Conservation (phyloP, 2,888 invertebrate genomes). For the Phyllotreta cruciferae region DNA sequence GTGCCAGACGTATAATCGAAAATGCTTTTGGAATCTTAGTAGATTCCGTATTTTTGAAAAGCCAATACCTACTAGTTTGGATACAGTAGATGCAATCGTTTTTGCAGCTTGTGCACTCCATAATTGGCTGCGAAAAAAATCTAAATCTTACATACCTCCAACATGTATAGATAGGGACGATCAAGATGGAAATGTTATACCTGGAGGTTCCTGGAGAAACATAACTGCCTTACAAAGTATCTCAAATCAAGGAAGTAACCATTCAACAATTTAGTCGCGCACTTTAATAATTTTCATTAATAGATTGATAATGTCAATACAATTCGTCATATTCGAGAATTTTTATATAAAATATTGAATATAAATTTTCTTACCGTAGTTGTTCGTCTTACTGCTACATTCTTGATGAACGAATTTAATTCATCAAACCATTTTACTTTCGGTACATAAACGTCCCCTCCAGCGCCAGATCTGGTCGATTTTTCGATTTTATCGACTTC, state of each 20-base stretch:
- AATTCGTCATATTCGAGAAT: constrained; percentile 2
- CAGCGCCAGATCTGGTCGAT: too few relatives aligned
- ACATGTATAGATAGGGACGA: constrained; percentile 15
- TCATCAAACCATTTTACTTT: constrained; percentile 9
- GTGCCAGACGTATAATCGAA: constrained; percentile 45
- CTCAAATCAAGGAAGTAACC: constrained; percentile 6
- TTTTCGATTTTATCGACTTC: too few relatives aligned
- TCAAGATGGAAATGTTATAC: constrained; percentile 4
- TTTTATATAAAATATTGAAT: constrained; percentile 10
- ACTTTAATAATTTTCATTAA: too few relatives aligned
- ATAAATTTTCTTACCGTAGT: too few relatives aligned
- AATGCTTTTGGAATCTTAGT: constrained; percentile 42
- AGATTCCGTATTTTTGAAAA: constrained; percentile 15
- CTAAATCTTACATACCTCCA: constrained; percentile 9
- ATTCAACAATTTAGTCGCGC: too few relatives aligned
- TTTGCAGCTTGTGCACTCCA: too few relatives aligned
- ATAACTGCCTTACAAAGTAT: constrained; percentile 4
- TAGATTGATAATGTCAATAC: not conserved
- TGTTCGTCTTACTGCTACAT: constrained; percentile 9
- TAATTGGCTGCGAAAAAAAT: constrained; percentile 11
- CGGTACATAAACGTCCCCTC: too few relatives aligned
- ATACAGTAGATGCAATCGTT: constrained; percentile 5
- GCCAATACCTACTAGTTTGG: constrained; percentile 9
- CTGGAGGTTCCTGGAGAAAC: constrained; percentile 11
- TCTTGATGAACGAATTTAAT: constrained; percentile 5